A percentile compares a stretch with the other conserved stretches of the same genome.
These are phyloP conservation scores for Micronycteris hirsuta DNA, from an alignment of 2,113 vertebrate genomes.

Conservation along the genomic window DNA sequence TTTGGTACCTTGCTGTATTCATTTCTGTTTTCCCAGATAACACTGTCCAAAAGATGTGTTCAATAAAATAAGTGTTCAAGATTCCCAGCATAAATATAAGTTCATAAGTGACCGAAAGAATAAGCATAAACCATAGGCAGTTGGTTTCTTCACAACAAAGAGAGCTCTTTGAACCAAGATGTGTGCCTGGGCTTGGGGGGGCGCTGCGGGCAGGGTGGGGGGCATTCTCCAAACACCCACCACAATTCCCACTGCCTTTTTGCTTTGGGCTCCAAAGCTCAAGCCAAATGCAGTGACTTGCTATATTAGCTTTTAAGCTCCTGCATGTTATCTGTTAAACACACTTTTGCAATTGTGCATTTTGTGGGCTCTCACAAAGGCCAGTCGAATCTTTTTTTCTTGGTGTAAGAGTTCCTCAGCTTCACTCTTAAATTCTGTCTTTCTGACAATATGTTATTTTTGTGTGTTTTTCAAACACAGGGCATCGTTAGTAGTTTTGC, in stretches of 20 bases:
- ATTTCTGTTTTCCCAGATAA: background rate
- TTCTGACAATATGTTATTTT: background rate
- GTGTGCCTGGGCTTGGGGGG: too few species aligned
- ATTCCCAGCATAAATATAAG: background rate
- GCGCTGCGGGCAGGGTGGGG: too few species aligned
- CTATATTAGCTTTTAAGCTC: background rate
- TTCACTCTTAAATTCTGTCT: background rate
- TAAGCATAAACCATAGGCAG: background rate
- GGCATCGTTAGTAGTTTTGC: conserved; percentile 19
- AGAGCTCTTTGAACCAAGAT: background rate
- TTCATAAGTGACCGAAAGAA: background rate
- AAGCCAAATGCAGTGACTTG: background rate
- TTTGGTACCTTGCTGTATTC: background rate
- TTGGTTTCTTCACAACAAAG: background rate
- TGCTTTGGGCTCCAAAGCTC: background rate
- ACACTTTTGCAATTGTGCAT: background rate
- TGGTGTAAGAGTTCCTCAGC: background rate
- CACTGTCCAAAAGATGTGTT: background rate
- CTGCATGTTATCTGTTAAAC: background rate
- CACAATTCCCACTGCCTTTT: background rate
- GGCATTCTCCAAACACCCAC: background rate
- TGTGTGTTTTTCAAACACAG: background rate
- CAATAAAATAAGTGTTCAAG: background rate
- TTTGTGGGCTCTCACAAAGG: background rate
- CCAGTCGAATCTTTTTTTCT: background rate